Percentiles rank a stretch among this genome's conserved stretches.
These are phyloP conservation scores for Phyto melanocephala DNA, from an alignment of 2,888 invertebrate species.

Conservation along the genomic window DNA sequence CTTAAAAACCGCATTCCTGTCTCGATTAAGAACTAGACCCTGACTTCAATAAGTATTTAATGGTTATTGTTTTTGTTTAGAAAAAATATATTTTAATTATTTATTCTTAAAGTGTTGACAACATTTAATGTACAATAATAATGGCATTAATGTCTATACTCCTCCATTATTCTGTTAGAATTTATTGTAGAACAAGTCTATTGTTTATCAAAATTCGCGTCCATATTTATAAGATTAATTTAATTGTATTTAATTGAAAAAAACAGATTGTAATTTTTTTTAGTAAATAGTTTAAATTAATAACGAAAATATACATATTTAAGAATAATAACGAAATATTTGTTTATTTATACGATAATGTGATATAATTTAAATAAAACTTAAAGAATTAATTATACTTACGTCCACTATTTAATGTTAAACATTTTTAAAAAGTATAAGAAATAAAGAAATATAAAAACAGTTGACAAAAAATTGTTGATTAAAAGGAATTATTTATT, in stretches of 20 bases:
- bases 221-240: slow-evolving; percentile 42
- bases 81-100: not conserved
- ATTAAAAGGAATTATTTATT: no score
- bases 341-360: slow-evolving; percentile 62
- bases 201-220: slow-evolving; percentile 2
- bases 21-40: no score
- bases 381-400: slow-evolving; percentile 6
- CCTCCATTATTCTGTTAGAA: not conserved
- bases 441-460: not conserved
- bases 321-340: slow-evolving; percentile 34
- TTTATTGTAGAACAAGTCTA: slow-evolving; percentile 4
- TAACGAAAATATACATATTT: not conserved
- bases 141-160: slow-evolving; percentile 18
- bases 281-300: slow-evolving; percentile 30
- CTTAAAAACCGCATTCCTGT: no score
- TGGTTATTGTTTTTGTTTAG: slow-evolving; percentile 1
- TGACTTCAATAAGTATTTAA: not conserved
- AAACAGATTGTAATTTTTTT: slow-evolving; percentile 9
- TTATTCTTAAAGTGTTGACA: slow-evolving; percentile 31
- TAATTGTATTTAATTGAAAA: slow-evolving; percentile 19
- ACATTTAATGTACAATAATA: slow-evolving; percentile 34
- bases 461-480: no score
- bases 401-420: slow-evolving; percentile 29
- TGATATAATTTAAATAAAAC: slow-evolving; percentile 61
- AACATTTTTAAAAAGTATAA: not conserved